Evolutionary conservation across 37 sponge, comb jelly and placozoan genomes (phyloP).

Genomic region (Beroe forskalii): DNA sequence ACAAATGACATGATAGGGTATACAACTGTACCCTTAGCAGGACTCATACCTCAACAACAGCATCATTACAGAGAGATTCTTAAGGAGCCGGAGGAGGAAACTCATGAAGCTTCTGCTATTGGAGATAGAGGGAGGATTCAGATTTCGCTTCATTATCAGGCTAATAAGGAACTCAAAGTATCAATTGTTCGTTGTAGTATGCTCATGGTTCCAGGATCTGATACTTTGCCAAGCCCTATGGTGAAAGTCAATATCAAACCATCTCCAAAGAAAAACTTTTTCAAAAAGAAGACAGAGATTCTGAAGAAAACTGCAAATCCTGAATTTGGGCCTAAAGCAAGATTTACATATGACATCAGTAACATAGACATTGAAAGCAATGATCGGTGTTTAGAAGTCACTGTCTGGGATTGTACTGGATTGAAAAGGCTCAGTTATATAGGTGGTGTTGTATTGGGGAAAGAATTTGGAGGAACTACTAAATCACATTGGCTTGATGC

Average conservation of each 20-base stretch:
- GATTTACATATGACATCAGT: constrained; percentile 44
- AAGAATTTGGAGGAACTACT: constrained; percentile 34
- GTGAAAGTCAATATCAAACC: constrained; percentile 53
- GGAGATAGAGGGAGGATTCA: constrained; percentile 26
- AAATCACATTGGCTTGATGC: constrained; percentile 52
- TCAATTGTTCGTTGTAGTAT: constrained; percentile 27
- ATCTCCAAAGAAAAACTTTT: constrained; percentile 13
- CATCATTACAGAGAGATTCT: constrained; percentile 34
- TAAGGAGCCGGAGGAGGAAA: constrained; percentile 24
- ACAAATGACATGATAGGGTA: constrained; percentile 43
- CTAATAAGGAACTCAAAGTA: constrained; percentile 49
- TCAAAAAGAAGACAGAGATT: constrained; percentile 46
- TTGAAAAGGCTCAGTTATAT: constrained; percentile 17
- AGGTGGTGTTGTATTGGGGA: constrained; percentile 28
- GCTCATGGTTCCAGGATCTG: constrained; percentile 61
- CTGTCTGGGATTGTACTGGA: constrained; percentile 39
- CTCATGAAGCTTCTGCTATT: not conserved
- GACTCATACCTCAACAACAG: constrained; percentile 32
- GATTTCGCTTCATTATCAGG: constrained; percentile 36
- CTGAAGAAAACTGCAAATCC: constrained; percentile 57
- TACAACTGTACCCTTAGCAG: constrained; percentile 39
- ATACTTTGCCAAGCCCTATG: constrained; percentile 37
- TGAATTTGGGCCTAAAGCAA: constrained; percentile 56
- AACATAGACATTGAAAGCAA: constrained; percentile 53
- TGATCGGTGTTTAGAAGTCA: constrained; percentile 19